These are phyloP conservation scores for Thamnophis elegans DNA, from an alignment of 2,797 vertebrate species.

Conservation along the genomic window DNA sequence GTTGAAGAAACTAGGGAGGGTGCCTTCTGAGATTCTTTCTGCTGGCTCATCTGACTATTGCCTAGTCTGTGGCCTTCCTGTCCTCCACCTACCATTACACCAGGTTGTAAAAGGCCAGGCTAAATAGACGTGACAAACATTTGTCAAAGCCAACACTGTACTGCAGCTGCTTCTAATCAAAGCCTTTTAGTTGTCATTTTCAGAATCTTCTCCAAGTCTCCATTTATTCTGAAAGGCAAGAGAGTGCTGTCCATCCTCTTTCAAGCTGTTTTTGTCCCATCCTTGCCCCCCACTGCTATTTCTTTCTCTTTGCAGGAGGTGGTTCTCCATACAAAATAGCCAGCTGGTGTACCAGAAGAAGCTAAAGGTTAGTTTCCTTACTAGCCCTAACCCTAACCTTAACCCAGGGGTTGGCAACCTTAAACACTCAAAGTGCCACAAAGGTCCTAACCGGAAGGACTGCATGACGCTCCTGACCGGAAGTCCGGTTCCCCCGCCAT, in stretches of 20 bases:
- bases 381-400: neutral
- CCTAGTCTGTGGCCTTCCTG: neutral
- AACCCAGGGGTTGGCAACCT: no score
- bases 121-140: neutral
- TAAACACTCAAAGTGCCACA: no score
- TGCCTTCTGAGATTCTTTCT: neutral
- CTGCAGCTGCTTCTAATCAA: neutral
- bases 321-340: slow-evolving; percentile 99
- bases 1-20: neutral
- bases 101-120: neutral
- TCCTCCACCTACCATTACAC: neutral
- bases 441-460: no score
- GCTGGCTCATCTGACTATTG: neutral
- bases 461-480: no score
- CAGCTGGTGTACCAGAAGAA: slow-evolving; percentile 99
- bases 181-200: neutral
- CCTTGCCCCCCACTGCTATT: neutral
- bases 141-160: neutral
- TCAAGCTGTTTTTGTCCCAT: neutral
- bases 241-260: neutral
- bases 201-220: neutral
- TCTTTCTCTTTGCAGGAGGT: slow-evolving; percentile 76
- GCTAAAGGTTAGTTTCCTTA: slow-evolving; percentile 80
- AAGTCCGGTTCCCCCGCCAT: no score
- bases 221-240: neutral